A percentile compares a stretch with the other conserved stretches of the same genome.
Conservation (phyloP, 53 echinoderm and acorn worm genomes). For the Echinometra lucunter region DNA sequence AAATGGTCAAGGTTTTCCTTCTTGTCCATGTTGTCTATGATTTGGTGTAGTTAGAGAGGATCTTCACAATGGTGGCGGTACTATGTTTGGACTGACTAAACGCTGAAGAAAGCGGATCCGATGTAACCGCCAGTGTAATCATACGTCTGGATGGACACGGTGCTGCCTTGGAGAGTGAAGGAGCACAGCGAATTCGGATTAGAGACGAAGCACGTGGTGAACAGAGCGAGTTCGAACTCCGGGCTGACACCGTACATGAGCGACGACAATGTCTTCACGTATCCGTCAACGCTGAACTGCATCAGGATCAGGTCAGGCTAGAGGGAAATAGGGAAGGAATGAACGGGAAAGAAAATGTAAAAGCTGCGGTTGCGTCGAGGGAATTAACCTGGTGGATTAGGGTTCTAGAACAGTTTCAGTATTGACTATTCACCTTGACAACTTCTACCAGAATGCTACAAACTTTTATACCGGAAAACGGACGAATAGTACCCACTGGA, state of each 20-base stretch:
- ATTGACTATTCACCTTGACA: too few relatives aligned
- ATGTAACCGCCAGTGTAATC: conserved; percentile 62
- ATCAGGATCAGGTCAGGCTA: conserved; percentile 76
- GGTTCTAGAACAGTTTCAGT: too few relatives aligned
- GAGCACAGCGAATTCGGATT: conserved; percentile 69
- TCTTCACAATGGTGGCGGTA: neutral
- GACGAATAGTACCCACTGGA: too few relatives aligned
- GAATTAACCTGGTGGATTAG: too few relatives aligned
- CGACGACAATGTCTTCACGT: conserved; percentile 79
- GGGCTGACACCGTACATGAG: conserved; percentile 87
- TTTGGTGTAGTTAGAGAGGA: neutral
- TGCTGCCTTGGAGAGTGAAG: conserved; percentile 78
- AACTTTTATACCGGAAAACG: too few relatives aligned
- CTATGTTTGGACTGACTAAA: conserved; percentile 64
- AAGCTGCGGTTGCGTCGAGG: too few relatives aligned
- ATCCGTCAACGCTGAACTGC: conserved; percentile 65
- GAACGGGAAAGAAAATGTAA: neutral
- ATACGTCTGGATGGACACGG: conserved; percentile 81
- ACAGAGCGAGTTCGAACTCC: conserved; percentile 94
- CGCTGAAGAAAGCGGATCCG: conserved; percentile 86
- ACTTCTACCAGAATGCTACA: too few relatives aligned
- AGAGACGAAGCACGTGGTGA: conserved; percentile 82
- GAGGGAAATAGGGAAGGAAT: neutral
- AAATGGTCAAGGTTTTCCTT: neutral
- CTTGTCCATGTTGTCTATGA: neutral